Evolutionary conservation across 2,113 vertebrate genomes (phyloP).

Genomic region (Dissostichus mawsoni): DNA sequence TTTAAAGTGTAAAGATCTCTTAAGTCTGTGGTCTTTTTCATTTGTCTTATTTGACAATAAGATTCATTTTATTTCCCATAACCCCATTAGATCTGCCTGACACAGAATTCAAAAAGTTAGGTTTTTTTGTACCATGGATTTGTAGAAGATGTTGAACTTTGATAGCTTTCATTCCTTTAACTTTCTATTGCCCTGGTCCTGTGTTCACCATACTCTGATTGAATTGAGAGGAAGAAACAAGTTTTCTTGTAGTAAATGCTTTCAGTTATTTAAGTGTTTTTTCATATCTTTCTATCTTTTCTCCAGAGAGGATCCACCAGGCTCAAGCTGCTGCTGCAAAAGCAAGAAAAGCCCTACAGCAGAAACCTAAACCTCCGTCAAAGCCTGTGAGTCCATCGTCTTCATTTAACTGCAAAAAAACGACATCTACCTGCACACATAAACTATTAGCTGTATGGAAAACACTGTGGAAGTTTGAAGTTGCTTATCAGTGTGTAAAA

Average conservation of each 20-base stretch:
- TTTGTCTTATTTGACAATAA: not conserved
- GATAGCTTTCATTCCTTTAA: not conserved
- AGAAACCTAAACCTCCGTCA: slow-evolving; percentile 94
- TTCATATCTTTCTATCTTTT: slow-evolving; percentile 10
- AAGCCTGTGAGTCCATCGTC: slow-evolving; percentile 87
- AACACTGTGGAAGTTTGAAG: not conserved
- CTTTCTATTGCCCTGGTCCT: not conserved
- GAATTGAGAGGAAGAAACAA: not conserved
- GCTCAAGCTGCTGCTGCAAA: slow-evolving; percentile 98
- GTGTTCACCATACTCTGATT: not conserved
- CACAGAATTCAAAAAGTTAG: not conserved
- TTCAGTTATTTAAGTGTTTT: not conserved
- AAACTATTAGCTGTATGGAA: not conserved
- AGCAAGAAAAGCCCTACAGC: slow-evolving; percentile 96
- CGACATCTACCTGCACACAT: not conserved
- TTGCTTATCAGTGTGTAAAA: not conserved
- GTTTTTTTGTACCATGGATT: not conserved
- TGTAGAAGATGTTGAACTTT: not conserved
- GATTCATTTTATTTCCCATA: not conserved
- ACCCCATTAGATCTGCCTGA: not conserved
- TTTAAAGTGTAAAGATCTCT: not conserved
- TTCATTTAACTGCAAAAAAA: not conserved
- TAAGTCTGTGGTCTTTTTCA: not conserved
- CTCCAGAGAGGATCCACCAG: slow-evolving; percentile 95
- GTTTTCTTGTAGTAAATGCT: not conserved